Evolutionary conservation across 2,888 invertebrate genomes (phyloP), one percentile per base, ranked within the genome.

Genomic region (Hirtodrosophila trivittata): DNA sequence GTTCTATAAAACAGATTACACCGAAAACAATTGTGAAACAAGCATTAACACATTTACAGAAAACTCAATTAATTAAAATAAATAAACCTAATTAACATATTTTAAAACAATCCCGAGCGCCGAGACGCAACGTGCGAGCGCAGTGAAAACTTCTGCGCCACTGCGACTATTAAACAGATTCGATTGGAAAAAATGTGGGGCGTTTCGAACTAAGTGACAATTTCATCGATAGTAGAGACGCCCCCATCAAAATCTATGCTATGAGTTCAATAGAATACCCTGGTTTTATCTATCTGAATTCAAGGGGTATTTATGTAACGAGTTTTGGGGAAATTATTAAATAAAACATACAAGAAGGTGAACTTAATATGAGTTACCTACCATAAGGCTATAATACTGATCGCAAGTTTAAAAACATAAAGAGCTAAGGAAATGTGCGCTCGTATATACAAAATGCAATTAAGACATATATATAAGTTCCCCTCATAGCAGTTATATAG

Each of bases 1-100:
- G 91, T 96, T 96, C 94, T 95, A 16, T 6, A 7, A 46, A 35
- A 46, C 7, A 38, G 33, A 68, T 50, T 41, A 26, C 32, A 63
- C 28, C 28, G 10, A 32, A n/a, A 28, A 9, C 7, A 55, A 38
- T 21, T 32, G 43, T 66, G 35, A 47, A 45, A 26, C n/a, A 25
- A 4, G 16, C 41, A 30, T 59, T 42, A 37, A 26, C 5, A 26
- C 54, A 47, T 26, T 55, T 39, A 10, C 38, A 33, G n/a, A 42
- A 60, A 45, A 55, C 66, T 63, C 28, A 60, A 59, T 35, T 26
- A 37, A 37, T 45, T 28, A 18, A 14, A 46, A 50, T 37, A 68
- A 50, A 60, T 62, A 38, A 14, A 42, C 18, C 14, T 14, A 32
- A 52, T 68, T 60, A 47, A 67, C 38, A 51, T 46, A 60, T 35